phyloP scores from a whole-genome alignment of 2,797 vertebrate species.

The Sphenodon punctatus region DNA sequence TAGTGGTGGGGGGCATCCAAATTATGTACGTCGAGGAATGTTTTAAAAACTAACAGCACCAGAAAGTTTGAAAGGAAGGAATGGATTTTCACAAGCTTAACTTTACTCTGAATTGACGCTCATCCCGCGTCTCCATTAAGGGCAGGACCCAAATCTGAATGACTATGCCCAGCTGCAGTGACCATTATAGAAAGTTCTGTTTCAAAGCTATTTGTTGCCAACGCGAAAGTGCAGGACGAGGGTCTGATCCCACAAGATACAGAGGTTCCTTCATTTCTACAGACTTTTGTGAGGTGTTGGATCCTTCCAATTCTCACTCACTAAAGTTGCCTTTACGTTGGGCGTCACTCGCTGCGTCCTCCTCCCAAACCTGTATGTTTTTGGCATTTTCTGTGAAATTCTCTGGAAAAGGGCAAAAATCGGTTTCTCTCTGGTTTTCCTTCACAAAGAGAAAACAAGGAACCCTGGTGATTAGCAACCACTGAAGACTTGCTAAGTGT shows the following conservation, averaged over 20 bases:
- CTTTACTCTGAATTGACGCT: neutral
- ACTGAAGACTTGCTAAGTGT: too few species aligned
- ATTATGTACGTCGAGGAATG: neutral
- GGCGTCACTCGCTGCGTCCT: too few species aligned
- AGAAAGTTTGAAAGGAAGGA: neutral
- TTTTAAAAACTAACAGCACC: neutral
- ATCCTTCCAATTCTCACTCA: too few species aligned
- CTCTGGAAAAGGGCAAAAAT: too few species aligned
- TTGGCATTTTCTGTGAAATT: too few species aligned
- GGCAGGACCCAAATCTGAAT: rapidly evolving
- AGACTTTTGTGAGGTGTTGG: too few species aligned
- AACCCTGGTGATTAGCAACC: too few species aligned
- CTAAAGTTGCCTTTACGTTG: too few species aligned
- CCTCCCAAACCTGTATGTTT: too few species aligned
- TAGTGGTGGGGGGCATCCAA: neutral
- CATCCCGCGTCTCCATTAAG: neutral
- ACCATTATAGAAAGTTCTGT: rapidly evolving
- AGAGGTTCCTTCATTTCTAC: neutral
- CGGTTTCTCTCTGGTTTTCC: too few species aligned
- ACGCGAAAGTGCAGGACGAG: neutral
- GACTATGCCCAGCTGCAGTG: rapidly evolving
- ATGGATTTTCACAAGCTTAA: neutral
- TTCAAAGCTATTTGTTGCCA: neutral
- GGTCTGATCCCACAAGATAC: neutral
- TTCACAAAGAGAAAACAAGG: too few species aligned